Percentiles rank a stretch among this genome's conserved stretches.
phyloP scores from a whole-genome alignment of 2,113 vertebrate genomes.

The Chaetodon auriga region DNA sequence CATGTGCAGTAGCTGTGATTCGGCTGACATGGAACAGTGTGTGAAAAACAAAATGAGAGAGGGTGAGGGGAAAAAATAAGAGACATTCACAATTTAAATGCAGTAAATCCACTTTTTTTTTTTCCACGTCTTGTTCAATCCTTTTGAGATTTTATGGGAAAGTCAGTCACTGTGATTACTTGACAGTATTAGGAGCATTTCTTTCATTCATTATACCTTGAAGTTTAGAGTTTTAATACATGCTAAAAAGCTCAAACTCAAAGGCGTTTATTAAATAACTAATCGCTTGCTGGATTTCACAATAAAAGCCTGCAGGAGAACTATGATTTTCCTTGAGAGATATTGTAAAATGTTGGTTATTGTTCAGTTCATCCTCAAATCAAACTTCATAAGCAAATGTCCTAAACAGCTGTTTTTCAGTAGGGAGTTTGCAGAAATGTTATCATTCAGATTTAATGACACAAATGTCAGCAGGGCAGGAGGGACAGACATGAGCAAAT shows the following conservation, averaged over 20 bases:
- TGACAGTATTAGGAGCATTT: neutral
- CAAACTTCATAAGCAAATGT: neutral
- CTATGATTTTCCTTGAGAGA: neutral
- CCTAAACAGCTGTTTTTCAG: constrained; percentile 38
- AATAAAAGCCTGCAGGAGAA: constrained; percentile 15
- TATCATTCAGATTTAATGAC: constrained; percentile 44
- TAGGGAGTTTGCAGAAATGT: constrained; percentile 7
- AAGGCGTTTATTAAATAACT: neutral
- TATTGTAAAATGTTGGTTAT: neutral
- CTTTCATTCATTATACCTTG: neutral
- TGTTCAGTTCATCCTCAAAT: neutral
- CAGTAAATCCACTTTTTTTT: neutral
- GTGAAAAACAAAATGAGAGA: neutral
- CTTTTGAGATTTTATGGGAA: constrained; percentile 7
- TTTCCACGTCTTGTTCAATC: neutral
- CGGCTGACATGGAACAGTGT: neutral
- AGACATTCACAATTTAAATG: neutral
- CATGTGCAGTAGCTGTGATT: neutral
- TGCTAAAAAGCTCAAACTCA: neutral
- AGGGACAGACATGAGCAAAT: constrained; percentile 35
- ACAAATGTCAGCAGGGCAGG: constrained; percentile 32
- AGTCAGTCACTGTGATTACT: neutral
- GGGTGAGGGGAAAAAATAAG: rapidly evolving
- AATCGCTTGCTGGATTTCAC: neutral
- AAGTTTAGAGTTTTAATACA: neutral